Evolutionary conservation across 2,113 vertebrate species (phyloP).

Genomic region (Paracyprichromis sp.): DNA sequence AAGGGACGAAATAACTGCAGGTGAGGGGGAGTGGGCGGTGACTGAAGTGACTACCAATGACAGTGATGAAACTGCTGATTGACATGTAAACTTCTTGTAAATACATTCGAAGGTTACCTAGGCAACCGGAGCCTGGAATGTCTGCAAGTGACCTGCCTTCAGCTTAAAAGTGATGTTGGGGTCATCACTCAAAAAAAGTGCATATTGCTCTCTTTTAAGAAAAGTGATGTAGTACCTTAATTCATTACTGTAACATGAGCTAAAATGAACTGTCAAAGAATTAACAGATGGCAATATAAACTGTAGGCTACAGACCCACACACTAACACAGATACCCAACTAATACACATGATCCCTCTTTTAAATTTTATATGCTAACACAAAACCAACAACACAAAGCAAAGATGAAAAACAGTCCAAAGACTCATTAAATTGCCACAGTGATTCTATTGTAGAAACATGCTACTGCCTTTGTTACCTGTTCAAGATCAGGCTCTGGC

Average conservation of each 20-base stretch:
- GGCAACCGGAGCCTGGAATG: neutral
- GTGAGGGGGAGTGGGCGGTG: neutral
- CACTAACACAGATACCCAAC: neutral
- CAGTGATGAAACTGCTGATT: neutral
- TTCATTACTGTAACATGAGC: neutral
- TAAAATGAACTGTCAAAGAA: neutral
- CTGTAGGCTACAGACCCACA: neutral
- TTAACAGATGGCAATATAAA: neutral
- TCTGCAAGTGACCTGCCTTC: neutral
- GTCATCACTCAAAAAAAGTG: neutral
- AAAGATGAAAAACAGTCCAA: neutral
- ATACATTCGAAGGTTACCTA: neutral
- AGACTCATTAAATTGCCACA: neutral
- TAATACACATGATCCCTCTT: neutral
- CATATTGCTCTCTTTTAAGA: neutral
- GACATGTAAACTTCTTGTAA: neutral
- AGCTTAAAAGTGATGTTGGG: neutral
- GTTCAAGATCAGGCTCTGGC: neutral
- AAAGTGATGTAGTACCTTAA: neutral
- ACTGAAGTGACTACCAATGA: neutral
- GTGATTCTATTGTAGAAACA: neutral
- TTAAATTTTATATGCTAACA: neutral
- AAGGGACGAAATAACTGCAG: neutral
- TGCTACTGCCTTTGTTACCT: neutral
- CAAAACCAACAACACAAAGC: neutral